Evolutionary conservation across 1,140 invertebrate species (phyloP), one percentile per base, ranked within the genome.

Genomic region (Papilio dardanus): DNA sequence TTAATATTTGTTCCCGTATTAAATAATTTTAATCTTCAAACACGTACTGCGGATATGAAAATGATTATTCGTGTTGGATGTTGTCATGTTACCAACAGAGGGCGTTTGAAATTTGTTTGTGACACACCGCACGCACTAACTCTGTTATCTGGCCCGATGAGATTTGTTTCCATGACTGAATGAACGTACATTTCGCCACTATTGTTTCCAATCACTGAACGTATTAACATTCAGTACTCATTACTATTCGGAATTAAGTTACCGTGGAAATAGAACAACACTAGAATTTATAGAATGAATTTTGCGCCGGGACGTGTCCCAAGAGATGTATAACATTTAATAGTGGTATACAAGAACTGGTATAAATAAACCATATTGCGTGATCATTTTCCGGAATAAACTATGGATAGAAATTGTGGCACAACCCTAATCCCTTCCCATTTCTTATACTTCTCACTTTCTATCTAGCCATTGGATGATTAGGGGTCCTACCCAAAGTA

Each of bases 61-160:
- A 69, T 69, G 67, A 40, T 40, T 62, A 62, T 35, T 12, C 19
- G 16, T 71, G 30, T 33, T 37, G 33, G 50, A 30, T 16, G 46
- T 66, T 74, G 73, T 71, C 65, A 77, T 37, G 65, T 46, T 69
- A 37, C 46, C 66, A 67, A 58, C 66, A 66, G 58, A 50, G 21
- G 24, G 69, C 67, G 24, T 35, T 21, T 71, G 73, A 71, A 74
- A 77, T 76, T 75, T 77, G 77, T 79, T 83, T 77, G 76, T 79
- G 79, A 77, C 81, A 82, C 80, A 74, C 30, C 65, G 66, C 80
- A 69, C 74, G 62, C 75, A 31, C 76, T 81, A 80, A 80, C 78
- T 74, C 69, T 67, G 79, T 83, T 83, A 83, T 83, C 77, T 74
- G 76, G 71, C 76, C 54, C 68, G 74, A 82, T 83, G 81, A 69